Evolutionary conservation across 2,888 invertebrate genomes (phyloP), one percentile per base, ranked within the genome.

Genomic region (Leptinotarsa peninsularis): DNA sequence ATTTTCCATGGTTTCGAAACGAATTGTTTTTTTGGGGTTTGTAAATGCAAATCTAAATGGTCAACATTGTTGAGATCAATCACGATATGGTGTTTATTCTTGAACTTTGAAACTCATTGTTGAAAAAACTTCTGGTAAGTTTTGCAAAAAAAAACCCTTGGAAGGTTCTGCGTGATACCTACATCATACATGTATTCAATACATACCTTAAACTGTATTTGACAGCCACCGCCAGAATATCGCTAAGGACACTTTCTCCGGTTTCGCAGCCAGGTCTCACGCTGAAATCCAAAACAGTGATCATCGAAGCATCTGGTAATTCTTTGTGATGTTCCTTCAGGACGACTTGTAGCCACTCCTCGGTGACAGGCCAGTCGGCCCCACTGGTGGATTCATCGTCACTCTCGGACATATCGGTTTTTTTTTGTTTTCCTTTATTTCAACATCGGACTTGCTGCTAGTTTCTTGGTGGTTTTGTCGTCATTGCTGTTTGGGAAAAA

Each of bases 211-310:
- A 84, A 81, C 90, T 90, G 83, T 94, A 94, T 82, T 91, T 91
- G 43, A 94, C 91, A 66, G 91, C 91, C n/a, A 94, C 94, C n/a
- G 94, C 93, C 70, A 94, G 89, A 58, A 95, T 94, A 85, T 94
- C 92, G 87, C 94, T 94, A n/a, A 95, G 90, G 27, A 93, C 93
- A 76, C 93, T 93, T 78, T 94, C 93, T 4, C 93, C 92, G 66
- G 92, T 91, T 21, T 91, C 91, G 80, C 93, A 91, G 58, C 91
- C 91, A 13, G 91, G 91, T 63, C 89, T 87, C 49, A 91, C 90
- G n/a, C 88, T 87, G 83, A 91, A 91, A 81, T 91, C 89, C 76
- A 87, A 81, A 72, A 91, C 89, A 69, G 84, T 84, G 49, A 90
- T 88, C 78, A 84, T 83, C n/a, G 82, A 66, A 2, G 84, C 82